Base-by-base conservation (phyloP, 1,140 invertebrate species). In the Druon quercuslanigerum region DNA sequence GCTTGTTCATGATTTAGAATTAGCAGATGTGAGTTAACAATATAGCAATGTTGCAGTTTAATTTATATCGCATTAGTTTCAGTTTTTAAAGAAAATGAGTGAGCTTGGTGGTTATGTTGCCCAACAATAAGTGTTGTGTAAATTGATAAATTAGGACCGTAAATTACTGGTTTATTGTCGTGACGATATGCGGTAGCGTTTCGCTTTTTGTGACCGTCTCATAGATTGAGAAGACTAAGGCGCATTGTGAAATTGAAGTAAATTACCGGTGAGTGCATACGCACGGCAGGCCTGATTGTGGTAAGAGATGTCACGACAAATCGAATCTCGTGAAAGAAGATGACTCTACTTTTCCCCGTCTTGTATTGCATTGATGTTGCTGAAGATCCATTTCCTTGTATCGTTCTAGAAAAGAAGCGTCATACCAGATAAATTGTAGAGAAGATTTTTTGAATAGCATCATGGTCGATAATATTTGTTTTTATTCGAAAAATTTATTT, bases 121-220 rank as follows among this genome's bases (percentile, higher is more conserved):
- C 46, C 60, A 66, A 66, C 60, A 3, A 80, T 76, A 72, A 54
- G 71, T 75, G 60, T 82, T 77, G 51, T 80, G 79, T 77, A 83
- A 86, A 86, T 85, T 86, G 84, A 86, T 85, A 85, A 84, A 86
- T 86, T 80, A 82, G 78, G 76, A 56, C 72, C 74, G 80, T 86
- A 84, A 82, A 86, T 86, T 86, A 86, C 80, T 75, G 76, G 80
- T 75, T 84, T 82, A 82, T 84, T 82, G 83, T 81, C 73, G 57
- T 81, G 80, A 86, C 84, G 83, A 83, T 79, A 78, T 79, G 77
- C 75, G 50, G 54, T 66, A 20, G 75, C 19, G 75, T 80, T 81
- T 74, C 79, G 79, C 20, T 79, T 83, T 83, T 83, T 83, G 78
- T 78, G 74, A 78, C n/a, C 50, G 54, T n/a, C 16, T 6, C 50